Evolutionary conservation across 1,140 invertebrate genomes (phyloP).

Genomic region (Dinothrombium tinctorium): DNA sequence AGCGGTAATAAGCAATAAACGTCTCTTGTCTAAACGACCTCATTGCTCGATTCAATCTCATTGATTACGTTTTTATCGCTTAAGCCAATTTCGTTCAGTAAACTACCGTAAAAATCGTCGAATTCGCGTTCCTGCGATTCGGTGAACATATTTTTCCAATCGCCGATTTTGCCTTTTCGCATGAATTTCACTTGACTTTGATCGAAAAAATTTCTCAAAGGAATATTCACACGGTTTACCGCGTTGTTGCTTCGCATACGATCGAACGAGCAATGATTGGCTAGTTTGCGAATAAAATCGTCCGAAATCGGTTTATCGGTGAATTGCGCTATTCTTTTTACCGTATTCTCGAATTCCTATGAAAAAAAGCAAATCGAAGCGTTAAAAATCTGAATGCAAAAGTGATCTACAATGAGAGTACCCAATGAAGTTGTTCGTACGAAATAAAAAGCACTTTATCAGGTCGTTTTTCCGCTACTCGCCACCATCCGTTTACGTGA

Average conservation of each 20-base stretch:
- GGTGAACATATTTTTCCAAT: constrained; percentile 57
- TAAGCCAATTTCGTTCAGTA: neutral
- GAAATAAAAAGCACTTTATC: constrained; percentile 26
- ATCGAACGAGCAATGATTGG: constrained; percentile 25
- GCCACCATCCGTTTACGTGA: constrained; percentile 26
- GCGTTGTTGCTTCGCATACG: constrained; percentile 21
- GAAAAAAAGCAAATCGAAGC: neutral
- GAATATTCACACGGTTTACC: constrained; percentile 13
- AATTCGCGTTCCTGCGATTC: constrained; percentile 33
- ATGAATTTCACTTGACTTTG: constrained; percentile 20
- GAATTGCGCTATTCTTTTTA: constrained; percentile 24
- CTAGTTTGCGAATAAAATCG: constrained; percentile 16
- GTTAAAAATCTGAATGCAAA: too few species aligned
- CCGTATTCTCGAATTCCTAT: constrained; percentile 21
- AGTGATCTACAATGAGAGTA: too few species aligned
- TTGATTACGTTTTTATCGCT: too few species aligned
- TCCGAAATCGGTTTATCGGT: constrained; percentile 20
- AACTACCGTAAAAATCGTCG: constrained; percentile 25
- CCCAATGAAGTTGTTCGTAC: constrained; percentile 29
- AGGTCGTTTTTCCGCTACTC: constrained; percentile 17
- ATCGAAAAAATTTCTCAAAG: constrained; percentile 13
- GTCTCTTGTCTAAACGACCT: too few species aligned
- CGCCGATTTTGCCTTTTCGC: constrained; percentile 38
- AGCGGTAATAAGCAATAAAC: too few species aligned
- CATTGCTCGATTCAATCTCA: too few species aligned